Evolutionary conservation across 2,113 vertebrate species (phyloP).

Genomic region (Limnothrissa miodon): DNA sequence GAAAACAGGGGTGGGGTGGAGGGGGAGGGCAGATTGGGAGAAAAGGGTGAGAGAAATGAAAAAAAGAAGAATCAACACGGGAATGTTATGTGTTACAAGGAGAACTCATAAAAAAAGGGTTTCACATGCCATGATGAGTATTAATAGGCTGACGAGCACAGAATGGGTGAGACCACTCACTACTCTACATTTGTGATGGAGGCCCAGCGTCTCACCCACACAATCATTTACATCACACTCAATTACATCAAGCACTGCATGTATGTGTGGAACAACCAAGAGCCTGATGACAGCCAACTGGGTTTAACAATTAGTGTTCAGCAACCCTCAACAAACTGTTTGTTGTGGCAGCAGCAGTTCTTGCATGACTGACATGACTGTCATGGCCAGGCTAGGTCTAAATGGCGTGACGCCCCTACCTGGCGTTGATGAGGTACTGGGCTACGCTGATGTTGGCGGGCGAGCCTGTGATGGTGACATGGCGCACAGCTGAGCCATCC

Average conservation of each 20-base stretch:
- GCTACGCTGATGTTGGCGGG: slow-evolving; percentile 91
- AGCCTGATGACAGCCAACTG: background rate
- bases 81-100: slow-evolving; percentile 85
- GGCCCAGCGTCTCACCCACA: background rate
- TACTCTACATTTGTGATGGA: slow-evolving; percentile 10
- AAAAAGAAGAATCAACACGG: slow-evolving; percentile 83
- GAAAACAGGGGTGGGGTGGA: slow-evolving; percentile 59
- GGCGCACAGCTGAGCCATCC: slow-evolving; percentile 89
- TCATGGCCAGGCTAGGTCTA: background rate
- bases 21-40: slow-evolving; percentile 56
- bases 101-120: slow-evolving; percentile 82
- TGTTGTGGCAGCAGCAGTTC: background rate
- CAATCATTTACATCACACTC: background rate
- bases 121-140: slow-evolving; percentile 77
- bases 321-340: background rate
- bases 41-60: slow-evolving; percentile 65
- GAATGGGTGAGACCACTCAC: slow-evolving; percentile 45
- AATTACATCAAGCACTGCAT: background rate
- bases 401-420: slow-evolving; percentile 73
- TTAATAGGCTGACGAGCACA: slow-evolving; percentile 52
- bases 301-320: background rate
- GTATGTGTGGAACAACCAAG: background rate
- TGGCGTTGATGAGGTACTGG: slow-evolving; percentile 94
- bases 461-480: slow-evolving; percentile 91
- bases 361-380: background rate